These are phyloP conservation scores for Penaeus japonicus DNA, from an alignment of 1,140 invertebrate genomes.

Conservation along the genomic window DNA sequence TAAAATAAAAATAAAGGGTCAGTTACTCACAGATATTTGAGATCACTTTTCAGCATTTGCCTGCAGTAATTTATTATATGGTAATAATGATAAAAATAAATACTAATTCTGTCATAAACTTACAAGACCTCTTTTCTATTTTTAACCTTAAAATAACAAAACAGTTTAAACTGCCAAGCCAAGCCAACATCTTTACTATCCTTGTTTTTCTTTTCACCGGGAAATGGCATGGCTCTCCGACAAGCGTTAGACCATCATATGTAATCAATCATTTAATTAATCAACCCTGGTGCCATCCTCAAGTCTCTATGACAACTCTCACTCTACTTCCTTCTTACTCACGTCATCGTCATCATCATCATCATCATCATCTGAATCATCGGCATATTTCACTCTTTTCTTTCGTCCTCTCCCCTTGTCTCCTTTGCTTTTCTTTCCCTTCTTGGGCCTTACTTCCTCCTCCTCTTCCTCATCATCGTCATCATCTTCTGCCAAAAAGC, in stretches of 20 bases:
- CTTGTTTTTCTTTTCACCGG: not conserved
- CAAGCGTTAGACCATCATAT: not conserved
- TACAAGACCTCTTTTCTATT: too few relatives aligned
- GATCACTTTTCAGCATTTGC: too few relatives aligned
- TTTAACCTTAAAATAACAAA: too few relatives aligned
- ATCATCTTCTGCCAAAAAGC: slow-evolving; percentile 1
- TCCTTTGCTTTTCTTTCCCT: not conserved
- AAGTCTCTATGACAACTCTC: not conserved
- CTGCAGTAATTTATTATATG: too few relatives aligned
- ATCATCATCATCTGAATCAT: slow-evolving; percentile 22
- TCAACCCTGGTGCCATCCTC: not conserved
- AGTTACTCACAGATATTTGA: too few relatives aligned
- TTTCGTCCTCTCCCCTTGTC: not conserved
- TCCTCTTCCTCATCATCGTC: slow-evolving; percentile 19
- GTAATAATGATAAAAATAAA: too few relatives aligned
- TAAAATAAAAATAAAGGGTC: too few relatives aligned
- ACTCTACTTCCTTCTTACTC: not conserved
- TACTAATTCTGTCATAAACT: too few relatives aligned
- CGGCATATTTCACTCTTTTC: not conserved
- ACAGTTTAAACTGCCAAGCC: not conserved
- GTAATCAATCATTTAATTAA: not conserved
- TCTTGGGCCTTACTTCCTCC: not conserved
- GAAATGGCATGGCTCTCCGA: not conserved
- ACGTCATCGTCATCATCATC: not conserved
- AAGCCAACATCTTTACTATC: not conserved